Evolutionary conservation across 2,888 invertebrate genomes (phyloP), one percentile per base, ranked within the genome.

Genomic region (Linnaemya vulpina): DNA sequence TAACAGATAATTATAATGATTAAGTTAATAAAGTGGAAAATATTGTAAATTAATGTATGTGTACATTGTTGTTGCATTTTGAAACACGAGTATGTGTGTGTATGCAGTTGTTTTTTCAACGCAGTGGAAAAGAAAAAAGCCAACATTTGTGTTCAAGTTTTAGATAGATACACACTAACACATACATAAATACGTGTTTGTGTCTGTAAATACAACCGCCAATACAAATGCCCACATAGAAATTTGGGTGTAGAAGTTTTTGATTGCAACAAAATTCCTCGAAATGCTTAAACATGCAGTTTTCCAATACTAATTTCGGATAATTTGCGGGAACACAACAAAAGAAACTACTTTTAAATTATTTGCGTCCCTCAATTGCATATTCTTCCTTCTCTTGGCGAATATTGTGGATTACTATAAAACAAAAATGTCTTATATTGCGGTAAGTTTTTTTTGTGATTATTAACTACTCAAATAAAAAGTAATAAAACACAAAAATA

Each of bases 231-330:
- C 77, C 67, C 58, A 60, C 46, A 77, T 38, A 62, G 43, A 30
- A 78, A 71, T 78, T 74, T 80, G 67, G 67, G 40, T 80, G 58
- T 60, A 74, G 7, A 51, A 49, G 67, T 40, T 60, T 65, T 73
- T 60, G 25, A 49, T 67, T 15, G 10, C 38, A 73, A 67, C 63
- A 60, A 74, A 74, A 74, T 74, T 80, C 67, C 73, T 74, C 15
- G 49, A 25, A 74, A 74, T 60, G 80, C 73, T 74, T 55, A 74
- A 25, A n/a, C 58, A 60, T 58, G 80, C 67, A 58, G 40, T 58
- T 74, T 80, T 60, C 15, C 49, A 49, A 13, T 51, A 11, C 22
- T 25, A 70, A 51, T 49, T 35, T 15, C 15, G 40, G 20, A 51
- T 30, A 62, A 63, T 78, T 62, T 70, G 30, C 53, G 43, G 43